A percentile compares a stretch with the other conserved stretches of the same genome.
phyloP scores from a whole-genome alignment of 1,140 invertebrate genomes.

The Antheraea mylitta region DNA sequence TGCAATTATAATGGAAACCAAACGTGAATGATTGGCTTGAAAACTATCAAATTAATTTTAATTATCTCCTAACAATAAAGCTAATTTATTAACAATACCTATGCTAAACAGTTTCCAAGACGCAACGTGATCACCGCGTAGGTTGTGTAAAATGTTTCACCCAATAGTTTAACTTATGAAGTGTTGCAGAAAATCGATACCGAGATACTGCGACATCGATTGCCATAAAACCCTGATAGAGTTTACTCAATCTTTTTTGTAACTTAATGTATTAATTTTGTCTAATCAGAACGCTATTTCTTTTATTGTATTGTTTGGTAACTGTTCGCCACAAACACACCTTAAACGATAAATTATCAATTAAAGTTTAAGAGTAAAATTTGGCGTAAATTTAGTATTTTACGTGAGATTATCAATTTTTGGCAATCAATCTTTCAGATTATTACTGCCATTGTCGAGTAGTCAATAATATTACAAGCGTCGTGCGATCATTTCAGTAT shows the following conservation, averaged over 20 bases:
- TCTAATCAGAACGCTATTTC: neutral
- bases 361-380: too few species aligned
- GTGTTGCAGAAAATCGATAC: conserved; percentile 8
- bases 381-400: too few species aligned
- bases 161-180: neutral
- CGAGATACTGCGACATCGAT: neutral
- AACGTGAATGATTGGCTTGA: too few species aligned
- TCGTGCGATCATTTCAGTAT: too few species aligned
- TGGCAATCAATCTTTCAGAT: too few species aligned
- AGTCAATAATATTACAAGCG: too few species aligned
- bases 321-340: neutral
- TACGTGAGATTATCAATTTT: too few species aligned
- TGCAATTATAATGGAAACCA: too few species aligned
- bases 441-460: too few species aligned
- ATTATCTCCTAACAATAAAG: neutral
- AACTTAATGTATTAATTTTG: neutral
- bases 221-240: neutral
- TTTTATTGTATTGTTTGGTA: neutral
- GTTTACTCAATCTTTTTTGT: neutral
- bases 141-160: conserved; percentile 6
- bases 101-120: neutral
- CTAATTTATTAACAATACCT: neutral
- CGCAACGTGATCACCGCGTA: neutral
- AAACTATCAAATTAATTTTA: too few species aligned
- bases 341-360: neutral